phyloP scores from a whole-genome alignment of 1,140 invertebrate genomes.

The Drosophila watanabei region DNA sequence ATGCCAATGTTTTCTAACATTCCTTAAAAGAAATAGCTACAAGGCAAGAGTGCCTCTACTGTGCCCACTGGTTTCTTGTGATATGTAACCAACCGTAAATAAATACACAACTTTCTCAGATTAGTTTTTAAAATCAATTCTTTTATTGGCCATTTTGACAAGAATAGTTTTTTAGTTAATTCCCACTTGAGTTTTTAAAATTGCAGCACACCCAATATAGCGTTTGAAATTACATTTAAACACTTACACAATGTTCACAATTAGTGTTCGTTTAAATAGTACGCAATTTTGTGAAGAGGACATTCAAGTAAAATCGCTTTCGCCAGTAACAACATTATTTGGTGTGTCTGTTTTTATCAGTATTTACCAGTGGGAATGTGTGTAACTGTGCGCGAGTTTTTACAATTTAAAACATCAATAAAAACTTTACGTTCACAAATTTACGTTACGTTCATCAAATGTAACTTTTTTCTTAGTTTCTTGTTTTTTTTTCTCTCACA shows the following conservation, averaged over 20 bases:
- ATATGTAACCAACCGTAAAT: background rate
- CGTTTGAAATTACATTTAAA: slow-evolving; percentile 65
- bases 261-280: slow-evolving; percentile 32
- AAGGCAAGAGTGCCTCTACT: background rate
- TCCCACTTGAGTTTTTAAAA: slow-evolving; percentile 51
- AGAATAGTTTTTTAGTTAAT: slow-evolving; percentile 78
- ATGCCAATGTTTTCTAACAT: background rate
- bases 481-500: background rate
- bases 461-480: background rate
- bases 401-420: slow-evolving; percentile 47
- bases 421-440: slow-evolving; percentile 57
- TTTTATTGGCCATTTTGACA: slow-evolving; percentile 85
- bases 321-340: slow-evolving; percentile 56
- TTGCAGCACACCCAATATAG: slow-evolving; percentile 53
- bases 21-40: slow-evolving; percentile 16
- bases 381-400: slow-evolving; percentile 57
- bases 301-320: slow-evolving; percentile 24
- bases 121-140: slow-evolving; percentile 66
- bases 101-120: background rate
- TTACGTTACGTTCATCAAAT: slow-evolving; percentile 40
- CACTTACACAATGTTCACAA: slow-evolving; percentile 64
- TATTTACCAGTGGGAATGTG: slow-evolving; percentile 38
- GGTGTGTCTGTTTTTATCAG: slow-evolving; percentile 13
- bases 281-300: slow-evolving; percentile 13
- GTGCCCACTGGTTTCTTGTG: background rate